Evolutionary conservation across 2,113 vertebrate species (phyloP).

Genomic region (Fulmarus glacialis): DNA sequence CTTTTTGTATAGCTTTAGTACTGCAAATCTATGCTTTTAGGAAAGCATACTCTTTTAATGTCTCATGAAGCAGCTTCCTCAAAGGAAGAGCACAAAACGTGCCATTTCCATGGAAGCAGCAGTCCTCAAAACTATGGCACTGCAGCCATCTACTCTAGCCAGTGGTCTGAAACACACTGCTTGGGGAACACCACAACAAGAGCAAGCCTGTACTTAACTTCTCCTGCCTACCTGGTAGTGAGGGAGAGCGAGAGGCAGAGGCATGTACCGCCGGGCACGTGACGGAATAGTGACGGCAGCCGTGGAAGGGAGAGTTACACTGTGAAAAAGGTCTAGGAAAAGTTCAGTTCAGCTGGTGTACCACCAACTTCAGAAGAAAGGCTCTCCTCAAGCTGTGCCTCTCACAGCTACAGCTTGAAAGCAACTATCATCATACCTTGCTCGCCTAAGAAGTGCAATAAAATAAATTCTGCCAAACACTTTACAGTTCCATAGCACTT

Average conservation of each 20-base stretch:
- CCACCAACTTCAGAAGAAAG: not conserved
- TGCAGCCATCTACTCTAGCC: not conserved
- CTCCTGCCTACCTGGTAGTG: not conserved
- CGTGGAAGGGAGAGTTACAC: too few relatives aligned
- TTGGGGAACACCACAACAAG: accelerated
- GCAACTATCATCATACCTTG: not conserved
- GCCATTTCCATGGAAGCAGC: not conserved
- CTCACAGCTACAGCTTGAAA: not conserved
- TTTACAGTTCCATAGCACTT: not conserved
- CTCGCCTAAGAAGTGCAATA: not conserved
- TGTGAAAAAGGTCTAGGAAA: not conserved
- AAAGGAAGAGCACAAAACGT: not conserved
- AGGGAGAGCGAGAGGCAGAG: not conserved
- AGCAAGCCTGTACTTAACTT: not conserved
- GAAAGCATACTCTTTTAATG: not conserved
- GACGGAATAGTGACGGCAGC: not conserved
- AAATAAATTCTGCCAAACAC: not conserved
- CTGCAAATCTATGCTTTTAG: not conserved
- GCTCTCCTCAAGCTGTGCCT: not conserved
- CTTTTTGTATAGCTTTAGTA: not conserved
- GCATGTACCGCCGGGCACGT: accelerated
- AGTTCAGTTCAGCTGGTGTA: not conserved
- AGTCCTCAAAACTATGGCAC: not conserved
- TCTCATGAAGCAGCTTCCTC: not conserved
- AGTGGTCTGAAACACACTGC: not conserved